Base-by-base conservation (phyloP, 2,888 invertebrate genomes). In the Sphaeridia pumilis region DNA sequence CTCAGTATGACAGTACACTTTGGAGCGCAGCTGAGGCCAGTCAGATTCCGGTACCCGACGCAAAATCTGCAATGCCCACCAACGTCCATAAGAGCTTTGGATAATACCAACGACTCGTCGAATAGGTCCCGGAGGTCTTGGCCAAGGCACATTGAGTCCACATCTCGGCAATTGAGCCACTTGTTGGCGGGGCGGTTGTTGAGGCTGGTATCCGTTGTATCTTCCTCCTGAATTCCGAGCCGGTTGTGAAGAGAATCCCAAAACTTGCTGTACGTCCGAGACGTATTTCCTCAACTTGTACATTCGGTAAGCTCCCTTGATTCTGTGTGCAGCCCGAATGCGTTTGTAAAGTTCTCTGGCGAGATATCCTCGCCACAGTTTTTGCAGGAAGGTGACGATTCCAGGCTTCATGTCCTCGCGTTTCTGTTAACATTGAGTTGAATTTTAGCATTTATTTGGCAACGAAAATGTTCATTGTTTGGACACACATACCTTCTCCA, bases 361-460 rank as follows among this genome's bases (percentile, higher is more conserved):
- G 24, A 84, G 68, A 1, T 78, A 76, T 24, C 90, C 97, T 64
- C 95, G 78, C 81, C 93, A 92, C 71, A 90, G 85, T 74, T 95
- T 97, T 75, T 98, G 97, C 62, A 98, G 77, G 67, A 94, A 77
- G 27, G 87, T 81, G 50, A 92, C 89, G 63, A 98, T 90, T 54
- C 84, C 82, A 0, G 94, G 94, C 58, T 98, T 84, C 69, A 87
- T 78, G 61, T 83, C 82, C 48, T 87, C 85, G 64, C 97, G 80
- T 43, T 83, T 80, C 69, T 78, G 54, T 20, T 49, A 49, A 28
- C 22, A 3, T 17, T 25, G 10, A 31, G 10, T 35, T 26, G 34
- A 42, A 17, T 20, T 38, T 10, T 38, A 25, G 3, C 14, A 14
- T 25, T 35, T 17, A n/a, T 46, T 7, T 28, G 38, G 26, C 14